These are phyloP conservation scores for Phasianus colchicus DNA, from an alignment of 2,113 vertebrate genomes.

Conservation along the genomic window DNA sequence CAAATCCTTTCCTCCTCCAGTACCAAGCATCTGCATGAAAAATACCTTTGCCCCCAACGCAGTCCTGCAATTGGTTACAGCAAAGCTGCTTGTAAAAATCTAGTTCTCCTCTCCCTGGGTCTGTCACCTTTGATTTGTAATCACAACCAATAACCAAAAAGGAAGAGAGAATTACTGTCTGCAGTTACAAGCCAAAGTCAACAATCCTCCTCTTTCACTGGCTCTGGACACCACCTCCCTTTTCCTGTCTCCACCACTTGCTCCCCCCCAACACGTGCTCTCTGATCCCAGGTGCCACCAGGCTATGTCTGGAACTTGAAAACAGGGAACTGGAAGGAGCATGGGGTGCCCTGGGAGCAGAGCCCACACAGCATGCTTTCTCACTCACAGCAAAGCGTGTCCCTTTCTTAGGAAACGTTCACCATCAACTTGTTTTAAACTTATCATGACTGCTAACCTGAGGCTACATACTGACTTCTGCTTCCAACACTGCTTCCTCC, in stretches of 20 bases:
- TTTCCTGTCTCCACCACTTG: background rate
- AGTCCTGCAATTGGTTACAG: background rate
- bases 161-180: background rate
- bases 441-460: background rate
- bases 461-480: background rate
- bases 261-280: background rate
- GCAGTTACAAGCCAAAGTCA: conserved; percentile 19
- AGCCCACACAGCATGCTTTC: background rate
- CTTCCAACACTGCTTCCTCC: background rate
- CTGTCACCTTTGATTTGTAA: conserved; percentile 3
- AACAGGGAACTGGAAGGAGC: background rate
- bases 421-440: background rate
- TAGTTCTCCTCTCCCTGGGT: background rate
- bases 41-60: background rate
- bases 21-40: background rate
- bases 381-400: rapidly evolving
- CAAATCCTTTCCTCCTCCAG: background rate
- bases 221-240: background rate
- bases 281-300: background rate
- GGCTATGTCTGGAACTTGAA: background rate
- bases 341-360: rapidly evolving
- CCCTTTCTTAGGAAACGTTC: background rate
- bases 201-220: background rate
- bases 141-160: background rate
- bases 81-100: background rate